Conservation (phyloP, 23 tunicate genomes). For the Styela clava region DNA sequence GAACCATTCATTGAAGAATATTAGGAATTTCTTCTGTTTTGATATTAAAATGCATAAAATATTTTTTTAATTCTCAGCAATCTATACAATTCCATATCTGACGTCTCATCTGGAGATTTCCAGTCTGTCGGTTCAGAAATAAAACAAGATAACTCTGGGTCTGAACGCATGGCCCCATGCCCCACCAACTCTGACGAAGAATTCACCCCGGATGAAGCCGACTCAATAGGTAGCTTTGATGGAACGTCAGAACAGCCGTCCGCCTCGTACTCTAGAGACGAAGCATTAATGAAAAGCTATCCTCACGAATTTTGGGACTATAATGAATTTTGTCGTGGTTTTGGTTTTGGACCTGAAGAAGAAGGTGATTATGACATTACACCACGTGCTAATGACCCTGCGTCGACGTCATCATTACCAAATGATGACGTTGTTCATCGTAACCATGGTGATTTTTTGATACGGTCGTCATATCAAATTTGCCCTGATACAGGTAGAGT, state of each 20-base stretch:
- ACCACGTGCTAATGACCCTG: not conserved
- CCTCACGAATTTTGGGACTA: slow-evolving; percentile 22
- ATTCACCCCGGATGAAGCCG: slow-evolving; percentile 80
- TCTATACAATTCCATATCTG: slow-evolving; percentile 8
- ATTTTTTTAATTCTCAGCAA: not conserved
- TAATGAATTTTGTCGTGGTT: slow-evolving; percentile 11
- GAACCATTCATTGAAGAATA: too few species aligned
- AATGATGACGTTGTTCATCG: not conserved
- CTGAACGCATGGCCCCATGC: slow-evolving; percentile 38
- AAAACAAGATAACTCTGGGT: not conserved
- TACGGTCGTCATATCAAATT: not conserved
- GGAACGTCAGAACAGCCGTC: not conserved
- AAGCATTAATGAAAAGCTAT: not conserved
- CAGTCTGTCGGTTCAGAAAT: slow-evolving; percentile 4
- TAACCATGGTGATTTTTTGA: slow-evolving; percentile 1
- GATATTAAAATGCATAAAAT: too few species aligned
- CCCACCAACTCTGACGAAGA: slow-evolving; percentile 84
- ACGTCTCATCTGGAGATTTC: not conserved
- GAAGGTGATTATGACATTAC: slow-evolving; percentile 3
- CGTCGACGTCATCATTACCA: not conserved
- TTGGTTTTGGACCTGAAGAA: slow-evolving; percentile 1
- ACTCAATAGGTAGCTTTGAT: not conserved
- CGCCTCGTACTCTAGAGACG: not conserved
- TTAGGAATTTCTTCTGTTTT: too few species aligned
- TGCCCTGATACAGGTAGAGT: slow-evolving; percentile 7